Percentiles rank a stretch among this genome's conserved stretches.
Evolutionary conservation across 2,888 invertebrate species (phyloP).

Genomic region (Cybosia mesomella): DNA sequence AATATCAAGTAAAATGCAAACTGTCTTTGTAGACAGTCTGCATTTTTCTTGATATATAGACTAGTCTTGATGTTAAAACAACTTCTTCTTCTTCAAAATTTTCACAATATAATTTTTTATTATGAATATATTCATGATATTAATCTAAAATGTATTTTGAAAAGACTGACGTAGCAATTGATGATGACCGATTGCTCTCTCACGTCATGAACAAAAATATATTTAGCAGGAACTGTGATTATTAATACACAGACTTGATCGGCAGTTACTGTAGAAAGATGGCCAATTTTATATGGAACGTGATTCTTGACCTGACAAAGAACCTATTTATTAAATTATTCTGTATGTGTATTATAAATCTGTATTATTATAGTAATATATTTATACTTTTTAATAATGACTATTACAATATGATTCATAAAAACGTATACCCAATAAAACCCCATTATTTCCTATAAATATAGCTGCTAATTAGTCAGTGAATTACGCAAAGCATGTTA

Average conservation of each 20-base stretch:
- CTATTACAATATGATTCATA: background rate
- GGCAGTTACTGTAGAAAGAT: conserved; percentile 22
- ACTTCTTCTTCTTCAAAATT: too few relatives aligned
- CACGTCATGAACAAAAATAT: conserved; percentile 39
- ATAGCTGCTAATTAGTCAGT: background rate
- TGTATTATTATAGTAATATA: background rate
- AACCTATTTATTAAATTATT: too few relatives aligned
- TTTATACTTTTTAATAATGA: background rate
- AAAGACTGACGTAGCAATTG: conserved; percentile 27
- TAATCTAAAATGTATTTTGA: conserved; percentile 24
- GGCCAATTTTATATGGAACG: conserved; percentile 3
- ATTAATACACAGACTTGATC: conserved; percentile 40
- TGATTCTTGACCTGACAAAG: background rate
- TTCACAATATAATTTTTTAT: conserved; percentile 35
- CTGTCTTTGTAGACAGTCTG: too few relatives aligned
- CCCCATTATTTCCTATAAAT: background rate
- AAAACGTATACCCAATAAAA: background rate
- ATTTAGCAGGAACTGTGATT: conserved; percentile 34
- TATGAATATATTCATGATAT: background rate
- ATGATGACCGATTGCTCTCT: conserved; percentile 34
- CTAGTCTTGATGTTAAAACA: too few relatives aligned
- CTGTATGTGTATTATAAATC: too few relatives aligned
- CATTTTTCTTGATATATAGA: too few relatives aligned
- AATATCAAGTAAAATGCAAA: too few relatives aligned
- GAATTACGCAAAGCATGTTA: background rate